Evolutionary conservation across 2,888 invertebrate genomes (phyloP), one percentile per base, ranked within the genome.

Genomic region (Camponotus fellah): DNA sequence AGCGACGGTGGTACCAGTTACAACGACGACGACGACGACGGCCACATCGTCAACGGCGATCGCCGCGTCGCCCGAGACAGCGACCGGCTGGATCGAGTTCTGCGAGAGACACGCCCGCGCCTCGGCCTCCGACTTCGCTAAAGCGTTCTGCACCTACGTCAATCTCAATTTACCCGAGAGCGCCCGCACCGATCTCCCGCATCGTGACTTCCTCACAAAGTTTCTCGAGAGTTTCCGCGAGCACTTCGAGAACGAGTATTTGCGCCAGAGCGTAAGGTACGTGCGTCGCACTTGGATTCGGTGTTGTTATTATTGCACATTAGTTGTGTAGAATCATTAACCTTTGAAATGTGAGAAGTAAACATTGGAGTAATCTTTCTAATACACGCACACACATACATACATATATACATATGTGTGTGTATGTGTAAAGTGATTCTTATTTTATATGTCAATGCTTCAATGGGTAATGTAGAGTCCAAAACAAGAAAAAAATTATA

Each of bases 81-180:
- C 96, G 90, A 95, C 96, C 94, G 96, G 96, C 94, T 98, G 98
- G 98, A 96, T 96, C 93, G 97, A 98, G 95, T 97, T 98, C 95
- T 98, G 98, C 95, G 98, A 98, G 95, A 97, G 98, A 94, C 98
- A 98, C 95, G 98, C 98, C 84, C 97, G 97, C 92, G 96, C 97
- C 85, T 97, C 98, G 82, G 98, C 98, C 85, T 97, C 97, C 92
- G 98, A 98, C 95, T 98, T 99, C 95, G 98, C 98, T 91, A 97
- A 97, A 95, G 97, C 97, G 92, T 98, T 98, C 95, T 96, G 97
- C 89, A 97, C 97, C 89, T 98, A 97, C 93, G 96, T 98, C 87
- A 97, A 97, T 91, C 96, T 97, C 69, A 97, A 97, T 93, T 95
- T 97, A 86, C 96, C 96, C 49, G 97, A 97, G 90, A 96, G 96